A percentile compares a stretch with the other conserved stretches of the same genome.
phyloP scores from a whole-genome alignment of 2,797 vertebrate species.

The Poecile montanus region DNA sequence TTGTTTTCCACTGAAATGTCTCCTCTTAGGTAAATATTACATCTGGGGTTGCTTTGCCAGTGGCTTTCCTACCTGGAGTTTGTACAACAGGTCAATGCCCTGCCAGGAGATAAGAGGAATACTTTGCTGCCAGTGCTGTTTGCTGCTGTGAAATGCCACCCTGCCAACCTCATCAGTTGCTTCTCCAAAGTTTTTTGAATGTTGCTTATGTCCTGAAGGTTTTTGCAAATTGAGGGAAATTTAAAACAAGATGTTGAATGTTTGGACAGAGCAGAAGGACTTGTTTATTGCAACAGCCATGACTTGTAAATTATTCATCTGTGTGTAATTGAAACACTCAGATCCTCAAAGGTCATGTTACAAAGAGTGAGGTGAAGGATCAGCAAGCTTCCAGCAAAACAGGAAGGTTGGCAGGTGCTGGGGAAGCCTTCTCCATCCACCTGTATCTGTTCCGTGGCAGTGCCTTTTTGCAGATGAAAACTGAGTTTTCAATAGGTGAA shows the following conservation, averaged over 20 bases:
- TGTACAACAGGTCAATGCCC: constrained; percentile 58
- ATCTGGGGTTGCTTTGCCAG: constrained; percentile 52
- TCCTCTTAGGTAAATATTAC: constrained; percentile 71
- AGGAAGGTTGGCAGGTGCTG: constrained; percentile 6
- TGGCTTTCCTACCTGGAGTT: constrained; percentile 53
- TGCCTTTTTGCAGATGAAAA: neutral
- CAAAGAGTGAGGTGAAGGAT: constrained; percentile 39
- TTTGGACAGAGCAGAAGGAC: neutral
- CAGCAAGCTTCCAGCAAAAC: neutral
- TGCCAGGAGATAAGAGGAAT: constrained; percentile 46
- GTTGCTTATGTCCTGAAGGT: neutral
- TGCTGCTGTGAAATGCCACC: constrained; percentile 1
- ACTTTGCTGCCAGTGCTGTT: constrained; percentile 24
- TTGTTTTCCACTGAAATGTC: constrained; percentile 66
- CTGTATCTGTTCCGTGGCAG: neutral
- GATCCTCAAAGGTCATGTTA: constrained; percentile 22
- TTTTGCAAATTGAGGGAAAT: neutral
- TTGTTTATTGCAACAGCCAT: neutral
- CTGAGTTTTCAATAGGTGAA: neutral
- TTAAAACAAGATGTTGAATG: neutral
- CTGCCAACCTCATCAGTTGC: neutral
- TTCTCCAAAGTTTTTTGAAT: neutral
- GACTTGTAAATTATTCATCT: constrained; percentile 60
- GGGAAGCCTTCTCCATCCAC: neutral
- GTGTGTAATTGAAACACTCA: neutral